Evolutionary conservation across 2,888 invertebrate genomes (phyloP).

Genomic region (Athalia rosae): DNA sequence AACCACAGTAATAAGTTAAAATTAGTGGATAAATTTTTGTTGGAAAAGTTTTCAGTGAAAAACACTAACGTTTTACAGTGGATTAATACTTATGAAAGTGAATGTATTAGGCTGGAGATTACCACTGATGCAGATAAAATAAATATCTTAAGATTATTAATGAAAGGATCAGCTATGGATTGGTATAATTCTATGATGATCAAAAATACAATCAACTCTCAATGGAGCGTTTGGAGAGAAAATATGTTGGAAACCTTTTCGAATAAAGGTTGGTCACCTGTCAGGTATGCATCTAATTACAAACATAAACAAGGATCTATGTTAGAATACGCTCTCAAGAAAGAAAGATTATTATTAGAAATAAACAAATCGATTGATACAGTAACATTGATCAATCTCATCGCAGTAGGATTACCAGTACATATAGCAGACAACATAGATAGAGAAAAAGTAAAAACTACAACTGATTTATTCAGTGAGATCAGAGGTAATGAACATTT

Average conservation of each 20-base stretch:
- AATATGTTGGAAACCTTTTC: constrained; percentile 55
- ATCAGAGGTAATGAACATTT: constrained; percentile 56
- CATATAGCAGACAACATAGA: constrained; percentile 39
- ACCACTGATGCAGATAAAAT: constrained; percentile 41
- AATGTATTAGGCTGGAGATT: constrained; percentile 52
- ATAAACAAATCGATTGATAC: constrained; percentile 49
- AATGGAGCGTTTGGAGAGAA: constrained; percentile 26
- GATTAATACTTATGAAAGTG: constrained; percentile 53
- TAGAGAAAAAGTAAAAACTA: constrained; percentile 54
- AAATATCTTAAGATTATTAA: constrained; percentile 33
- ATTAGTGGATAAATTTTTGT: constrained; percentile 49
- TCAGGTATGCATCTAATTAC: constrained; percentile 55
- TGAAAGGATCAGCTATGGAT: constrained; percentile 22
- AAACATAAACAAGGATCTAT: constrained; percentile 56
- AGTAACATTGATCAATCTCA: constrained; percentile 49
- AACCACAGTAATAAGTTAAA: constrained; percentile 48
- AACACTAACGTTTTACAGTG: constrained; percentile 54
- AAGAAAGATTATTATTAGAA: constrained; percentile 53
- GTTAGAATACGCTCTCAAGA: constrained; percentile 55
- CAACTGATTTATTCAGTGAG: constrained; percentile 49
- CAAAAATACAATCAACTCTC: constrained; percentile 11
- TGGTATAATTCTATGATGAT: constrained; percentile 30
- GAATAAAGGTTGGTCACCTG: constrained; percentile 56
- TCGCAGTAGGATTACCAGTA: constrained; percentile 49
- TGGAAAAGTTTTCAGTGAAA: constrained; percentile 54